A percentile compares a stretch with the other conserved stretches of the same genome.
Evolutionary conservation across 2,113 vertebrate species (phyloP).

Genomic region (Coturnix japonica): DNA sequence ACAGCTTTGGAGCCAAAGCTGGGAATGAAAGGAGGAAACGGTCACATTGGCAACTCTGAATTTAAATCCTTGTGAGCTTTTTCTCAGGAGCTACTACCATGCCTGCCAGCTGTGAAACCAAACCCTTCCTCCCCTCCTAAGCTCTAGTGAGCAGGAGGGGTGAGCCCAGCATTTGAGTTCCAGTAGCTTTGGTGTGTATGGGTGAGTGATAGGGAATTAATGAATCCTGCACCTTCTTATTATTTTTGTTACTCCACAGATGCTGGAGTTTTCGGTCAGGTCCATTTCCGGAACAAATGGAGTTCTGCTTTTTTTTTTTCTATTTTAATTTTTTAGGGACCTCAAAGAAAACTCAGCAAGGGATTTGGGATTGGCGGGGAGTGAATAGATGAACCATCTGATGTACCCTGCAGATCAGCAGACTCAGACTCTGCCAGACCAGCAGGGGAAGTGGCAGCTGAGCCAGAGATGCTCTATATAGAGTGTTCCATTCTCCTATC

Average conservation of each 20-base stretch:
- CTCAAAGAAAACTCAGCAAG: constrained; percentile 42
- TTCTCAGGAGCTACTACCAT: not conserved
- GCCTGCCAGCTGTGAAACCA: constrained; percentile 50
- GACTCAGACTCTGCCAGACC: constrained; percentile 32
- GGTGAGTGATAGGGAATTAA: constrained; percentile 7
- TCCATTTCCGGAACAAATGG: constrained; percentile 39
- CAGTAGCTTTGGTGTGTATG: not conserved
- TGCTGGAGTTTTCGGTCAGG: constrained; percentile 9
- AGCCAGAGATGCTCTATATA: constrained; percentile 31
- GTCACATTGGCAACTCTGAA: not conserved
- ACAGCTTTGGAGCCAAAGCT: constrained; percentile 3
- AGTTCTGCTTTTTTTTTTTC: constrained; percentile 20
- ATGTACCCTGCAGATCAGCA: constrained; percentile 52
- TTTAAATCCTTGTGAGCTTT: constrained; percentile 38
- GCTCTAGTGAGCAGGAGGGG: not conserved
- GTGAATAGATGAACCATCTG: constrained; percentile 64
- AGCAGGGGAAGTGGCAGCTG: not conserved
- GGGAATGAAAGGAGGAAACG: constrained; percentile 13
- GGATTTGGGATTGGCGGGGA: constrained; percentile 35
- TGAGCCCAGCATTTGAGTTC: not conserved
- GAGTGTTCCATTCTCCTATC: not conserved
- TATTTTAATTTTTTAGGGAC: not conserved
- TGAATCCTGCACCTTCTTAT: constrained; percentile 14
- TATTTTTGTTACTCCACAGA: constrained; percentile 31
- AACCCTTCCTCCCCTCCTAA: not conserved